Evolutionary conservation across 2,113 vertebrate genomes (phyloP).

Genomic region (Artemisiospiza belli): DNA sequence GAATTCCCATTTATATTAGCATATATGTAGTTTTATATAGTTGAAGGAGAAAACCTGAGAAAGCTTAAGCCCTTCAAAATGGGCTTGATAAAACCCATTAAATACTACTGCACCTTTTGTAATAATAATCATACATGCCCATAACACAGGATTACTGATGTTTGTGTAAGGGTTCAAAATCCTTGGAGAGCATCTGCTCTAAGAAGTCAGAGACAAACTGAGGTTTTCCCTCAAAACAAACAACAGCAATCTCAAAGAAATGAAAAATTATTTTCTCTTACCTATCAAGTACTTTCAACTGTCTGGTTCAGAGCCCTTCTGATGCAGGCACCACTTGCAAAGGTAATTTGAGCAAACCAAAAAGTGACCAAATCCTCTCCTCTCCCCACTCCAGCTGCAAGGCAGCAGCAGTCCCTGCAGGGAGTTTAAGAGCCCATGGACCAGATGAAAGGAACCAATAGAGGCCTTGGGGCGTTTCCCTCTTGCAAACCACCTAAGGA

Average conservation of each 20-base stretch:
- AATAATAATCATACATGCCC: not conserved
- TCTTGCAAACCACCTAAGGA: constrained; percentile 32
- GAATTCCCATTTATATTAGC: not conserved
- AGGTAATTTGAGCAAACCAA: not conserved
- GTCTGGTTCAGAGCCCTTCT: not conserved
- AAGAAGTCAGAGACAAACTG: not conserved
- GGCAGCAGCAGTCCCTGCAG: not conserved
- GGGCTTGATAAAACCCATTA: not conserved
- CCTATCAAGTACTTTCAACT: not conserved
- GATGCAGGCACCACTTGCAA: not conserved
- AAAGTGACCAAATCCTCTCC: not conserved
- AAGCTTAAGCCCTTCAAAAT: not conserved
- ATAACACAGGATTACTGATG: not conserved
- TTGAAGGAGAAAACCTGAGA: not conserved
- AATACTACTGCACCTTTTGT: not conserved
- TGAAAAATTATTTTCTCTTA: not conserved
- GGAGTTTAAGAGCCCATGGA: constrained; percentile 63
- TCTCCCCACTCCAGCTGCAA: not conserved
- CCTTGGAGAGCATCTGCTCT: not conserved
- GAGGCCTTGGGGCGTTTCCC: constrained; percentile 68
- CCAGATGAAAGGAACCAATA: constrained; percentile 71
- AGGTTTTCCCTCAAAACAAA: not conserved
- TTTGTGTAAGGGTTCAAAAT: not conserved
- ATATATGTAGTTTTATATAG: not conserved
- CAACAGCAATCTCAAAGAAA: not conserved